Evolutionary conservation across 1,140 invertebrate genomes (phyloP).

Genomic region (Colletes gigas): DNA sequence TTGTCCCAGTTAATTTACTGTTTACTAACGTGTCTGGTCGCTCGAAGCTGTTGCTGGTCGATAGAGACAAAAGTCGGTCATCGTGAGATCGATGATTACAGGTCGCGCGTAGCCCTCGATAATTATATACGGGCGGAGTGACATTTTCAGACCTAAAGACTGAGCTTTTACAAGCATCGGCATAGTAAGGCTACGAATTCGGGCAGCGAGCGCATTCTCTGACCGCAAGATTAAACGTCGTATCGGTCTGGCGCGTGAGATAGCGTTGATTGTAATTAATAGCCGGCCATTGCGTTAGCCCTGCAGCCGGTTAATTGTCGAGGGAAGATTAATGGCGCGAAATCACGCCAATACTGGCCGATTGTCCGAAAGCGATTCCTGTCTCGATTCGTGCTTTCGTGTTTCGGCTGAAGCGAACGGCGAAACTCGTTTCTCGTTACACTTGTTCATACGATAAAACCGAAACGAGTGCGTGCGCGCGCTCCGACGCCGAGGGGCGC

Average conservation of each 20-base stretch:
- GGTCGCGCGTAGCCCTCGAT: neutral
- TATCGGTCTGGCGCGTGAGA: conserved; percentile 63
- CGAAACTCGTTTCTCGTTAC: conserved; percentile 48
- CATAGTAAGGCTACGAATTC: conserved; percentile 44
- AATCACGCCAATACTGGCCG: conserved; percentile 68
- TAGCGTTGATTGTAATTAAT: conserved; percentile 80
- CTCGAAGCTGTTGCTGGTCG: neutral
- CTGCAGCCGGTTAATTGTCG: conserved; percentile 74
- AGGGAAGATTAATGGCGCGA: conserved; percentile 73
- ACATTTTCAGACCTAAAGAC: neutral
- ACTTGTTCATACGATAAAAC: conserved; percentile 39
- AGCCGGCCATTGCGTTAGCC: conserved; percentile 69
- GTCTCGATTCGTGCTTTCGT: conserved; percentile 22
- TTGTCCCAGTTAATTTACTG: too few relatives aligned
- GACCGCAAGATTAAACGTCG: conserved; percentile 65
- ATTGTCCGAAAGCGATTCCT: conserved; percentile 57
- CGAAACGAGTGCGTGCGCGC: conserved; percentile 3
- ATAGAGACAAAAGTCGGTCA: neutral
- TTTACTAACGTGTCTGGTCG: too few relatives aligned
- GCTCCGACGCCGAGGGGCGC: neutral
- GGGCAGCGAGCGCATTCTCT: conserved; percentile 49
- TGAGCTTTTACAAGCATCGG: neutral
- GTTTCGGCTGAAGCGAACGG: neutral
- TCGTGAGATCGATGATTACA: too few relatives aligned
- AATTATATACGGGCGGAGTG: conserved; percentile 3